Percentiles rank a stretch among this genome's conserved stretches.
These are phyloP conservation scores for Frieseomelitta varia DNA, from an alignment of 1,140 invertebrate species.

Conservation along the genomic window DNA sequence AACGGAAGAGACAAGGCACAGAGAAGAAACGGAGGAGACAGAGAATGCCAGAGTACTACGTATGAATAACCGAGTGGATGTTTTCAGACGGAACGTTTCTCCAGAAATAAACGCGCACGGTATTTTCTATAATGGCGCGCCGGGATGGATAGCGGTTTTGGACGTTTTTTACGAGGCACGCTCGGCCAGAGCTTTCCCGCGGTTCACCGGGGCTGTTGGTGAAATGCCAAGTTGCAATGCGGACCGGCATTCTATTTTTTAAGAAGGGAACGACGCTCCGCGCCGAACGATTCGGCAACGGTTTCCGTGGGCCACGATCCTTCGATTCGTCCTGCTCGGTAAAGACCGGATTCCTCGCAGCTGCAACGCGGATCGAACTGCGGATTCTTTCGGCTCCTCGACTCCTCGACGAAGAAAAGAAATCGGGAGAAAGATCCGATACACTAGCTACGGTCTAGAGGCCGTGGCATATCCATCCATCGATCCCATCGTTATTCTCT, in stretches of 20 bases:
- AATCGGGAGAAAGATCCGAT: not conserved
- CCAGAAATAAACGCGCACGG: slow-evolving; percentile 46
- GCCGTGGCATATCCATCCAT: not conserved
- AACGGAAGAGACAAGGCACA: too few species aligned
- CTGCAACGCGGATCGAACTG: not conserved
- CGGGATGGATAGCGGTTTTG: slow-evolving; percentile 36
- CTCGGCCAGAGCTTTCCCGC: slow-evolving; percentile 32
- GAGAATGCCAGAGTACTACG: not conserved
- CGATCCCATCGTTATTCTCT: not conserved
- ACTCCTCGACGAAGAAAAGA: not conserved
- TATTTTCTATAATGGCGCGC: slow-evolving; percentile 48
- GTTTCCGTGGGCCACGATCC: too few species aligned
- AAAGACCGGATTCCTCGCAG: not conserved
- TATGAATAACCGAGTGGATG: slow-evolving; percentile 57
- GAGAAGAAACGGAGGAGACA: not conserved
- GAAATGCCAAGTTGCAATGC: slow-evolving; percentile 39
- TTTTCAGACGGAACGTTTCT: slow-evolving; percentile 40
- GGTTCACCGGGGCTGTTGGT: slow-evolving; percentile 33
- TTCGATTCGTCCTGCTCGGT: not conserved
- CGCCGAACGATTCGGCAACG: not conserved
- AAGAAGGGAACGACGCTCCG: not conserved
- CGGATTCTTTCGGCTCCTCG: not conserved
- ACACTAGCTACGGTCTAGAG: not conserved
- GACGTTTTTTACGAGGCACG: slow-evolving; percentile 40
- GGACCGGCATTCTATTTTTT: slow-evolving; percentile 37